Conservation (phyloP, 2,113 vertebrate genomes). For the Morone chrysops region DNA sequence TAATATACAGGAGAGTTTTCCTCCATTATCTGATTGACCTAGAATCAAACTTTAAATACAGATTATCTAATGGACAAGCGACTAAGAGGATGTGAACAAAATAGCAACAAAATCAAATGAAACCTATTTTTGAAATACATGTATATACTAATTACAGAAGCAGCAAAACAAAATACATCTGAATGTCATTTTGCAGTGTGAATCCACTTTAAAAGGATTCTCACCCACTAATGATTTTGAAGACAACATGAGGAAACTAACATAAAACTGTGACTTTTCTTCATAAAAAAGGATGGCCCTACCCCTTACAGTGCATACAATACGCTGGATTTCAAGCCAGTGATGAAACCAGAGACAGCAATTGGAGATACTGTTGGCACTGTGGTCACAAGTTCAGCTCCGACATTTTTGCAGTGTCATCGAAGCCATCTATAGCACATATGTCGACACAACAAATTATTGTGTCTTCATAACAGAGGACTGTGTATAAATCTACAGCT, state of each 20-base stretch:
- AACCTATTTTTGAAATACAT: background rate
- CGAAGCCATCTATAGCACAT: slow-evolving; percentile 52
- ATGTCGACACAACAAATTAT: slow-evolving; percentile 24
- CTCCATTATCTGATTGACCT: background rate
- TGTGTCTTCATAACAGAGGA: slow-evolving; percentile 5
- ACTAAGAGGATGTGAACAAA: background rate
- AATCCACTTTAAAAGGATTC: background rate
- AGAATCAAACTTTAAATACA: background rate
- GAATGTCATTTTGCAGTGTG: background rate
- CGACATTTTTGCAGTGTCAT: slow-evolving; percentile 61
- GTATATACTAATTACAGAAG: background rate
- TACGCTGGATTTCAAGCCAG: background rate
- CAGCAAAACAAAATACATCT: background rate
- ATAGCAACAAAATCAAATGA: background rate
- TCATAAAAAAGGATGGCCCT: background rate
- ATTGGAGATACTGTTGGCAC: slow-evolving; percentile 15
- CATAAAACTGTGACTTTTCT: too few relatives aligned
- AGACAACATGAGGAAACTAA: background rate
- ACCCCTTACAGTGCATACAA: background rate
- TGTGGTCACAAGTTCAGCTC: slow-evolving; percentile 42
- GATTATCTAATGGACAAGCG: background rate
- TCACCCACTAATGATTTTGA: background rate
- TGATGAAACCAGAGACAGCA: slow-evolving; percentile 30
- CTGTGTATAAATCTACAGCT: background rate
- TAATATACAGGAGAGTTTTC: background rate